These are phyloP conservation scores for Aspidapion aeneum DNA, from an alignment of 2,888 invertebrate genomes.

Conservation along the genomic window DNA sequence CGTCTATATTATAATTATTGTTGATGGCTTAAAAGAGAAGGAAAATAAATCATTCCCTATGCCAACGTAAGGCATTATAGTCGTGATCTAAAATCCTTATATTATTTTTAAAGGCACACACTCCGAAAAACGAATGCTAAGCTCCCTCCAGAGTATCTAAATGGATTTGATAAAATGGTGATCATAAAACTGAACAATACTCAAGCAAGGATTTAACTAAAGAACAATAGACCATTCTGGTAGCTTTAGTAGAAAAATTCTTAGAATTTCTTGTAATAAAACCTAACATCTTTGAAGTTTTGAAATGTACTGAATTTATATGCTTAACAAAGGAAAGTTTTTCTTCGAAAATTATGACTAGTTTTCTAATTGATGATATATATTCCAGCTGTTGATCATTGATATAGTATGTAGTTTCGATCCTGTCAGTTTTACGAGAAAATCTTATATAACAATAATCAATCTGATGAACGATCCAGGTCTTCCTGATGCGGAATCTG, in stretches of 20 bases:
- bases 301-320: background rate
- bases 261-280: background rate
- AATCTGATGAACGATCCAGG: background rate
- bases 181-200: background rate
- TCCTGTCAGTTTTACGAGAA: no score
- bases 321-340: background rate
- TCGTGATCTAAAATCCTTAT: background rate
- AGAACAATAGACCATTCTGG: background rate
- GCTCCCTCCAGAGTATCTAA: background rate
- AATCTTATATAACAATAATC: background rate
- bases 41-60: no score
- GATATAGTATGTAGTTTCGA: background rate
- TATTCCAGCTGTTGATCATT: background rate
- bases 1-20: no score
- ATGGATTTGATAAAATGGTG: background rate
- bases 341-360: background rate
- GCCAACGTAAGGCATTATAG: background rate
- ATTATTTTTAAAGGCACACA: background rate
- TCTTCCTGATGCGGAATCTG: background rate
- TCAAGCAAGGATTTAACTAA: background rate
- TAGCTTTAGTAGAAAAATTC: background rate
- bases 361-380: background rate
- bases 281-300: background rate
- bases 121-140: background rate
- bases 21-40: no score